A percentile compares a stretch with the other conserved stretches of the same genome.
Evolutionary conservation across 1,140 invertebrate genomes (phyloP).

Genomic region (Anthonomus grandis): DNA sequence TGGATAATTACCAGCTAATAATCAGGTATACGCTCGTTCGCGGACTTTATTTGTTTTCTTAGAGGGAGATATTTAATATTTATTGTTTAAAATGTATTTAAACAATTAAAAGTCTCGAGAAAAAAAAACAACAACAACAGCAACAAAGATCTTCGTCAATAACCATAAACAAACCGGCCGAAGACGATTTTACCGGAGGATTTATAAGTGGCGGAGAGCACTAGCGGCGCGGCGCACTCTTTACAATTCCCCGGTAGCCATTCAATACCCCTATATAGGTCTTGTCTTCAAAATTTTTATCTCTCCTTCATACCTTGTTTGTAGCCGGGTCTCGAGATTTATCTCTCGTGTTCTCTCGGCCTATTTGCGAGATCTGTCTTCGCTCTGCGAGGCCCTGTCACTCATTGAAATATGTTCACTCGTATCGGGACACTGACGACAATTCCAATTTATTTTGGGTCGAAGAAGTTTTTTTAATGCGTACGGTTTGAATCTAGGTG

Average conservation of each 20-base stretch:
- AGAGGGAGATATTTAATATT: too few species aligned
- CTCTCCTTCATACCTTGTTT: slow-evolving; percentile 45
- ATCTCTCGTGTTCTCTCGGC: slow-evolving; percentile 30
- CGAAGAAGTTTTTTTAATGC: too few species aligned
- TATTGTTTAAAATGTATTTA: too few species aligned
- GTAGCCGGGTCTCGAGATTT: slow-evolving; percentile 42
- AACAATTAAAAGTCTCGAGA: too few species aligned
- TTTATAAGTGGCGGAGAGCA: too few species aligned
- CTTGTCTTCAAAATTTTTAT: slow-evolving; percentile 46
- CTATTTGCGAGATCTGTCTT: slow-evolving; percentile 31
- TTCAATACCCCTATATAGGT: slow-evolving; percentile 45
- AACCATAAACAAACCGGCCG: neutral
- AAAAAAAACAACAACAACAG: too few species aligned
- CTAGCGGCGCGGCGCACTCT: slow-evolving; percentile 16
- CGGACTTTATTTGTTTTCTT: too few species aligned
- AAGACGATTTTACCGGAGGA: too few species aligned
- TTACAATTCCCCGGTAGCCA: slow-evolving; percentile 39
- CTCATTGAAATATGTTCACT: slow-evolving; percentile 29
- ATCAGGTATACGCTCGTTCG: slow-evolving; percentile 8
- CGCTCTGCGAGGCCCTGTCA: slow-evolving; percentile 26
- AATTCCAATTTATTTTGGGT: too few species aligned
- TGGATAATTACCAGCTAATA: slow-evolving; percentile 26
- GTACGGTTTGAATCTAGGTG: too few species aligned
- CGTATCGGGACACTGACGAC: too few species aligned
- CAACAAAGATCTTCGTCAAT: neutral